A percentile compares a stretch with the other conserved stretches of the same genome.
These are phyloP conservation scores for Schizopygopsis malacanthus DNA, from an alignment of 2,797 vertebrate genomes.

Conservation along the genomic window DNA sequence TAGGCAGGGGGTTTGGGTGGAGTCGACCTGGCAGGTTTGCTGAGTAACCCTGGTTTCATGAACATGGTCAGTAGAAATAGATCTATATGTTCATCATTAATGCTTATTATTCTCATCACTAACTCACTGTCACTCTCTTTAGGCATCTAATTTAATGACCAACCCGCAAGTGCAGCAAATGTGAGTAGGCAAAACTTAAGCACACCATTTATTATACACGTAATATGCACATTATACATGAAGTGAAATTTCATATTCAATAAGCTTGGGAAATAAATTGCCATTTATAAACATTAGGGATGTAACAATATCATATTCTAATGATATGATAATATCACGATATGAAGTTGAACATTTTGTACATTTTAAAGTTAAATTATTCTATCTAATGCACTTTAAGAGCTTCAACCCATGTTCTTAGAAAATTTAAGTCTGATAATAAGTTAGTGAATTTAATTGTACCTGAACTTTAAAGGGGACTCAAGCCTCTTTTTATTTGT, in stretches of 20 bases:
- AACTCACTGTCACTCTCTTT: constrained; percentile 21
- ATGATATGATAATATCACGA: neutral
- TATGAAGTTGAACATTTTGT: too few relatives aligned
- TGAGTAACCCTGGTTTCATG: constrained; percentile 96
- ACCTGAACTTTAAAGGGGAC: too few relatives aligned
- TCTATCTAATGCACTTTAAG: too few relatives aligned
- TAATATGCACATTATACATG: neutral
- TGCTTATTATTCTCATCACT: neutral
- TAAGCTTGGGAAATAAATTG: too few relatives aligned
- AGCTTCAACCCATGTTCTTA: too few relatives aligned
- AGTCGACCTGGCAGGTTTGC: constrained; percentile 90
- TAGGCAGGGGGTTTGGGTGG: constrained; percentile 89
- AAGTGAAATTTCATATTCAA: neutral
- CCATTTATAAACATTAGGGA: neutral
- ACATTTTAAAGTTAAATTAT: too few relatives aligned
- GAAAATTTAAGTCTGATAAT: too few relatives aligned
- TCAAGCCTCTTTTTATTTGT: too few relatives aligned
- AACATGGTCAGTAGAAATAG: constrained; percentile 85
- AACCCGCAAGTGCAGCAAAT: constrained; percentile 95
- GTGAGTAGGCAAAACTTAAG: constrained; percentile 78
- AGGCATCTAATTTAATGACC: constrained; percentile 96
- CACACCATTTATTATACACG: neutral
- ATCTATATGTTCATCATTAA: neutral
- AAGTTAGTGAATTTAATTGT: too few relatives aligned
- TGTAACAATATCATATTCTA: neutral